Percentiles rank a stretch among this genome's conserved stretches.
These are phyloP conservation scores for Lasioglossum vierecki DNA, from an alignment of 2,888 invertebrate genomes.

Conservation along the genomic window DNA sequence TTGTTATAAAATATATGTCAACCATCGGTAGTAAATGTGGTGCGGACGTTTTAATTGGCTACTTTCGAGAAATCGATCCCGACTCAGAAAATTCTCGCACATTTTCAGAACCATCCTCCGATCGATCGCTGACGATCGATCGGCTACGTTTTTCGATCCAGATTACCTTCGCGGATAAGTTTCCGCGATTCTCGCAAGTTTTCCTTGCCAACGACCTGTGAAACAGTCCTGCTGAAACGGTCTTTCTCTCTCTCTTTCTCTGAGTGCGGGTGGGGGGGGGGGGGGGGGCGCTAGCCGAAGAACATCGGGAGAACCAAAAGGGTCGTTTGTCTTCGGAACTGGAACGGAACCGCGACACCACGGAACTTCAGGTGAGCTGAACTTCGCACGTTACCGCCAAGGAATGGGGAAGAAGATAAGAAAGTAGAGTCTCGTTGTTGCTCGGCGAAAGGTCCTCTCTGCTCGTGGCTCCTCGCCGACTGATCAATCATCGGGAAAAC, in stretches of 20 bases:
- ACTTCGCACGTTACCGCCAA: conserved; percentile 4
- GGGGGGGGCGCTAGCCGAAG: neutral
- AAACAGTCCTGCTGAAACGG: neutral
- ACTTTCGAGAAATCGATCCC: neutral
- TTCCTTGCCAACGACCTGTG: neutral
- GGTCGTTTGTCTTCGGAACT: conserved; percentile 42
- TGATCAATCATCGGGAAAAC: conserved; percentile 1
- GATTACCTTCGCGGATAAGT: neutral
- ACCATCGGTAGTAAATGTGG: no score
- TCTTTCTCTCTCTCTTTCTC: no score
- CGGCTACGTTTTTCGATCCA: neutral
- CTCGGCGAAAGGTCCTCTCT: neutral
- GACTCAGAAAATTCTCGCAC: neutral
- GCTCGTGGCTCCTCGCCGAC: neutral
- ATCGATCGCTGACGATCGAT: neutral
- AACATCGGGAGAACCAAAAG: neutral
- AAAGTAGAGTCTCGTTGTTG: neutral
- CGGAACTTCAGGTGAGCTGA: conserved; percentile 29
- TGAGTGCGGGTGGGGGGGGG: neutral
- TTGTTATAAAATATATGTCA: no score
- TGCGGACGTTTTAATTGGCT: no score
- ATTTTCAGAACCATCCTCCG: neutral
- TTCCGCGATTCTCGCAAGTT: neutral
- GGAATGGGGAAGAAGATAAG: conserved; percentile 27
- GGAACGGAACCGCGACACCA: conserved; percentile 45